A percentile compares a stretch with the other conserved stretches of the same genome.
phyloP scores from a whole-genome alignment of 2,888 invertebrate genomes.

The Tillus elongatus region DNA sequence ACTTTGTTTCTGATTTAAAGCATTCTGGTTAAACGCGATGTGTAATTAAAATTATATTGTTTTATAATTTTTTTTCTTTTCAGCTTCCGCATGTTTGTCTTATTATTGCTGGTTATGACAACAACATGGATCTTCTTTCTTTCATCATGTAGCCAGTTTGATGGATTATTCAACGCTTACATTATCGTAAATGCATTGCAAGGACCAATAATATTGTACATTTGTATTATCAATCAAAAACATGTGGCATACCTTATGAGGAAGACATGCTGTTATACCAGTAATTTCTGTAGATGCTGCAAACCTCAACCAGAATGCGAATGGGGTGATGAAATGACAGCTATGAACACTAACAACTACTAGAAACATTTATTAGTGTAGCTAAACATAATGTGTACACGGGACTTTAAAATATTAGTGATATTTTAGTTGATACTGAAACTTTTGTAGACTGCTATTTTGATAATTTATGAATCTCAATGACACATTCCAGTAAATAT shows the following conservation, averaged over 20 bases:
- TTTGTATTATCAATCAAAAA: conserved; percentile 68
- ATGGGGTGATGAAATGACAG: conserved; percentile 85
- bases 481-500: too few species aligned
- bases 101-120: conserved; percentile 66
- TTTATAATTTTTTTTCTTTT: conserved; percentile 32
- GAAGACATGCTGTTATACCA: conserved; percentile 69
- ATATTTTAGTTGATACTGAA: too few species aligned
- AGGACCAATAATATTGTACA: conserved; percentile 64
- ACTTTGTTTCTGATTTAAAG: too few species aligned
- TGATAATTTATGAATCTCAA: too few species aligned
- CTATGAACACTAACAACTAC: conserved; percentile 63
- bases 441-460: too few species aligned
- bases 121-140: conserved; percentile 68
- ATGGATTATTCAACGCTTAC: conserved; percentile 64
- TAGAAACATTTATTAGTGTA: too few species aligned
- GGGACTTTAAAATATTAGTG: too few species aligned
- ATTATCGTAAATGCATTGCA: conserved; percentile 69
- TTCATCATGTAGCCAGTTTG: conserved; percentile 65
- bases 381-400: too few species aligned
- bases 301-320: conserved; percentile 60
- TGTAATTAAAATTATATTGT: conserved; percentile 22
- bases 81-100: conserved; percentile 72
- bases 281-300: conserved; percentile 45
- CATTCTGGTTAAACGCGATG: too few species aligned
- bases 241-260: conserved; percentile 70